Evolutionary conservation across 2,888 invertebrate genomes (phyloP).

Genomic region (Drosophila greeni): DNA sequence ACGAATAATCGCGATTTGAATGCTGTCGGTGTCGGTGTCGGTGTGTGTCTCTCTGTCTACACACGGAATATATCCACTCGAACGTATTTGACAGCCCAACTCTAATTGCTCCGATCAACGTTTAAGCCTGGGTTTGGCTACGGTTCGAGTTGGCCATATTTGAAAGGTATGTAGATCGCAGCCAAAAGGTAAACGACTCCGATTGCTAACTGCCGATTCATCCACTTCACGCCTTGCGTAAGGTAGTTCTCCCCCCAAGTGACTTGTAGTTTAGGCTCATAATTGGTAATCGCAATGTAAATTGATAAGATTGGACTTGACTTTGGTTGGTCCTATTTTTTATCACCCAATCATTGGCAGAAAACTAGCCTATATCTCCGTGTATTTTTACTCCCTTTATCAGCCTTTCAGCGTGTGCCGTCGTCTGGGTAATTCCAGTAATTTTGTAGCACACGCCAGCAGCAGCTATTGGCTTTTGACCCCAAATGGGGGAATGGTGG

Average conservation of each 20-base stretch:
- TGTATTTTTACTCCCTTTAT: slow-evolving; percentile 2
- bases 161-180: slow-evolving; percentile 31
- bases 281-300: slow-evolving; percentile 8
- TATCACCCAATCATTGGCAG: background rate
- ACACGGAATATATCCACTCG: slow-evolving; percentile 25
- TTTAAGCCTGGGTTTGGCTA: slow-evolving; percentile 24
- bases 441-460: slow-evolving; percentile 3
- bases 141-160: slow-evolving; percentile 7
- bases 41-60: slow-evolving; percentile 1
- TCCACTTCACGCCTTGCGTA: slow-evolving; percentile 1
- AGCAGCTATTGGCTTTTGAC: slow-evolving; percentile 33
- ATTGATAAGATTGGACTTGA: slow-evolving; percentile 30
- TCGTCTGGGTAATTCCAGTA: background rate
- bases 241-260: slow-evolving; percentile 1
- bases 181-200: slow-evolving; percentile 25
- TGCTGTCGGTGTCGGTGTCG: slow-evolving; percentile 26
- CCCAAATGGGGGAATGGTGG: slow-evolving; percentile 16
- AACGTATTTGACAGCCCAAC: slow-evolving; percentile 57
- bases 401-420: background rate
- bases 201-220: slow-evolving; percentile 13
- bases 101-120: slow-evolving; percentile 60
- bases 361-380: background rate
- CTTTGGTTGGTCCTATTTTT: slow-evolving; percentile 4
- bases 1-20: slow-evolving; percentile 44
- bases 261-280: background rate